These are phyloP conservation scores for Drosophila willistoni DNA, from an alignment of 1,140 invertebrate genomes.

Conservation along the genomic window DNA sequence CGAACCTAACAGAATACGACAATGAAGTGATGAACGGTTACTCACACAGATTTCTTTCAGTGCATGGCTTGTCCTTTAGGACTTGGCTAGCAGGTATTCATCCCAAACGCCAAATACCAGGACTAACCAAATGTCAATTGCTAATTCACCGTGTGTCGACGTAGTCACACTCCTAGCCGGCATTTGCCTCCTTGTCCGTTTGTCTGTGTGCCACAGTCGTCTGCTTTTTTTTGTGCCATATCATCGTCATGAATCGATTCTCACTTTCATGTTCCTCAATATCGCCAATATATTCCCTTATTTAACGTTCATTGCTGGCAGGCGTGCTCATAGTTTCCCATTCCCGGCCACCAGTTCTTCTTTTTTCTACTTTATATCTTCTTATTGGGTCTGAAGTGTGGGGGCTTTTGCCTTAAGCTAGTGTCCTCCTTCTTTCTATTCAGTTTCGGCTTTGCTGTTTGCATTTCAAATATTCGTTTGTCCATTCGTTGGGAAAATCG, in stretches of 20 bases:
- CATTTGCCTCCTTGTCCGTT: slow-evolving; percentile 2
- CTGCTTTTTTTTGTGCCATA: slow-evolving; percentile 32
- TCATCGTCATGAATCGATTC: slow-evolving; percentile 25
- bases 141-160: slow-evolving; percentile 47
- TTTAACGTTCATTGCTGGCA: slow-evolving; percentile 48
- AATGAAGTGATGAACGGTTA: too few species aligned
- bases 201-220: neutral
- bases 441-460: slow-evolving; percentile 59
- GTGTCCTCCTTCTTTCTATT: slow-evolving; percentile 20
- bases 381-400: slow-evolving; percentile 14
- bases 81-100: slow-evolving; percentile 9
- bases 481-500: slow-evolving; percentile 66
- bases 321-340: slow-evolving; percentile 41
- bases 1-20: too few species aligned
- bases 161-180: neutral
- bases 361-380: slow-evolving; percentile 15
- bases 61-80: neutral
- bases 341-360: neutral
- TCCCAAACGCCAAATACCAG: neutral
- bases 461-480: slow-evolving; percentile 73
- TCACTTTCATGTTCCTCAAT: slow-evolving; percentile 26
- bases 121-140: slow-evolving; percentile 40
- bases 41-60: neutral
- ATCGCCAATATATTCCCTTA: slow-evolving; percentile 33
- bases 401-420: slow-evolving; percentile 44